Evolutionary conservation across 1,140 invertebrate species (phyloP), one percentile per base, ranked within the genome.

Genomic region (Muscidifurax raptorellus): DNA sequence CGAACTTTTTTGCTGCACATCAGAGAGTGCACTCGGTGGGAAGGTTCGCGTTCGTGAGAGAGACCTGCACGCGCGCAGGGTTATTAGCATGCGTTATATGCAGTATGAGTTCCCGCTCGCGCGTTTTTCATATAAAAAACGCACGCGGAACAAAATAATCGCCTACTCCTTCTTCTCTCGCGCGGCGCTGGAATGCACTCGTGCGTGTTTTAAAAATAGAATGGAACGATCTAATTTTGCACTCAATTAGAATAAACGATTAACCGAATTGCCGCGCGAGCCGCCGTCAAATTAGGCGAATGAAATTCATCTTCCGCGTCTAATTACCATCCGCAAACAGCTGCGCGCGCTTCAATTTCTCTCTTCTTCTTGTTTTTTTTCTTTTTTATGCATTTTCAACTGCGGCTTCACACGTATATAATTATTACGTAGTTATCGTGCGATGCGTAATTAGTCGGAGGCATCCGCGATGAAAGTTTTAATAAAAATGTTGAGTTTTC

Each of bases 181-280:
- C 32, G 5, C 32, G 32, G 5, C 2, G 36, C n/a, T 40, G 36
- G 36, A 12, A 40, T 40, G 36, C 36, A 40, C 36, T 40, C 36
- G 6, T 22, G 47, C 52, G 52, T 4, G 13, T 40, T 69, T 69
- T 80, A 22, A 83, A 83, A 83, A 44, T 59, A 84, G 83, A 84
- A 74, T 74, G 69, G 67, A 76, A 81, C n/a, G 52, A 81, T 59
- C 32, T 81, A 77, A 77, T 85, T 85, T 82, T 79, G 30, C 47
- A 72, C 59, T 30, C 40, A 86, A 86, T 80, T 86, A 80, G 52
- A 80, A 80, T 72, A 85, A 81, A 82, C 74, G 84, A 85, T 82
- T 85, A 85, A 82, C 71, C 72, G 79, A 71, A 75, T 75, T 81
- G 36, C 52, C 32, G 32, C 69, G n/a, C 76, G 40, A 7, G 44